Evolutionary conservation across 2,113 vertebrate species (phyloP), one percentile per base, ranked within the genome.

Genomic region (Zosterops japonicus): DNA sequence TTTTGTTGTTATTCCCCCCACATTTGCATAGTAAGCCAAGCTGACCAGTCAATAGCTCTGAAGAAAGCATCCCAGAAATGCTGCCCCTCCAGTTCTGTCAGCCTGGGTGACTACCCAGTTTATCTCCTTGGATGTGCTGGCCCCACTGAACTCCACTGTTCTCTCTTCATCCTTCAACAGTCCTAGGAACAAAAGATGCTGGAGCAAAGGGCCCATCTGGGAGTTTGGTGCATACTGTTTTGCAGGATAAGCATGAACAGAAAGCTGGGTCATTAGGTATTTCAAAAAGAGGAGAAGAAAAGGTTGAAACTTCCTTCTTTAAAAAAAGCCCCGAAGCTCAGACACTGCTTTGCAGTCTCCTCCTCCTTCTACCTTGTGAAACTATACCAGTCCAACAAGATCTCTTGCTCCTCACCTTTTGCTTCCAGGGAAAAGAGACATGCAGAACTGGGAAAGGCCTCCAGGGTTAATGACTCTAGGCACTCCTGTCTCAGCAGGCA

Each of bases 1-100:
- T 83, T 39, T 93, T 94, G 68, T 95, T 94, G 63, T 79, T 83
- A 12, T 78, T 86, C 68, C 47, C 67, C 52, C 33, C 4, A 14
- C 4, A 70, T 93, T 89, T 95, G 47, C 68, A 63, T 89, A 86
- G 86, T 59, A 70, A 53, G 22, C 72, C 12, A 8, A 49, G 64
- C 80, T 96, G 91, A 92, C 89, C 94, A 89, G 86, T 81, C 60
- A 87, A 52, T 35, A 75, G 42, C 89, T 83, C 76, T 83, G 59
- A 59, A 60, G 91, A 81, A 93, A 67, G 72, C 60, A 94, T 97
- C 56, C 39, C 44, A 95, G 83, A 95, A 96, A 96, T 97, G 95
- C 80, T 94, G 60, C 71, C 68, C 33, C 79, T 96, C 96, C 86
- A 88, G 95, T 97, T 97, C 64, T 86, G 70, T 70, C 47, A 90